Conservation (phyloP, 2,888 invertebrate species). For the Nineta flava region DNA sequence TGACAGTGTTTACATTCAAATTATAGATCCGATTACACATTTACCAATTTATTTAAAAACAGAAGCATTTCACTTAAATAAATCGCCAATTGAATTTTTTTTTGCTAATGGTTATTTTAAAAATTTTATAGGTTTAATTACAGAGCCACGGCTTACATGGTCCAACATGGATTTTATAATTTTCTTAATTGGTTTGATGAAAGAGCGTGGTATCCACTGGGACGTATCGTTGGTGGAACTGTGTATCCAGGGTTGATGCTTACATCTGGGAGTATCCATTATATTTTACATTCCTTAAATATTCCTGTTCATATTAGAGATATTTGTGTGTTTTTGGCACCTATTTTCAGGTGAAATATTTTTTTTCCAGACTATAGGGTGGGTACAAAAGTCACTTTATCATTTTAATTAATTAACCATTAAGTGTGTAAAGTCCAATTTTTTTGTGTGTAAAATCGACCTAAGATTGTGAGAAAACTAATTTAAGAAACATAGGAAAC, state of each 20-base stretch:
- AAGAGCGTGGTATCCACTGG: slow-evolving; percentile 97
- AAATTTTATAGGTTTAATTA: slow-evolving; percentile 82
- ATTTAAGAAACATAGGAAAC: no score
- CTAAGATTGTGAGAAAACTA: no score
- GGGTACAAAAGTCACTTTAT: background rate
- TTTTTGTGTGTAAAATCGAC: no score
- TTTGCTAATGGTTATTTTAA: background rate
- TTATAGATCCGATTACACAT: background rate
- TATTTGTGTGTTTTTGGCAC: slow-evolving; percentile 97
- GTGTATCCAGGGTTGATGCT: slow-evolving; percentile 99
- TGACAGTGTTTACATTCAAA: slow-evolving; percentile 1
- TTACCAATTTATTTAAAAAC: background rate
- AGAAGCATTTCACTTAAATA: background rate
- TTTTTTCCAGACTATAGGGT: background rate
- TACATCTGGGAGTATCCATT: slow-evolving; percentile 95
- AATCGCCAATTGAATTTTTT: background rate
- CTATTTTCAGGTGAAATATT: slow-evolving; percentile 67
- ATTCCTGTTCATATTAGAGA: slow-evolving; percentile 97
- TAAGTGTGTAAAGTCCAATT: no score
- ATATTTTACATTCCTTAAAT: slow-evolving; percentile 75
- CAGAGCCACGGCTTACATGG: slow-evolving; percentile 97
- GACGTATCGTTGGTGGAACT: slow-evolving; percentile 97
- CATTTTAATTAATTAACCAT: no score
- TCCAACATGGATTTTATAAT: slow-evolving; percentile 97
- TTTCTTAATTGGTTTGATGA: slow-evolving; percentile 99